Evolutionary conservation across 1,140 invertebrate genomes (phyloP).

Genomic region (Platorchestia sp.): DNA sequence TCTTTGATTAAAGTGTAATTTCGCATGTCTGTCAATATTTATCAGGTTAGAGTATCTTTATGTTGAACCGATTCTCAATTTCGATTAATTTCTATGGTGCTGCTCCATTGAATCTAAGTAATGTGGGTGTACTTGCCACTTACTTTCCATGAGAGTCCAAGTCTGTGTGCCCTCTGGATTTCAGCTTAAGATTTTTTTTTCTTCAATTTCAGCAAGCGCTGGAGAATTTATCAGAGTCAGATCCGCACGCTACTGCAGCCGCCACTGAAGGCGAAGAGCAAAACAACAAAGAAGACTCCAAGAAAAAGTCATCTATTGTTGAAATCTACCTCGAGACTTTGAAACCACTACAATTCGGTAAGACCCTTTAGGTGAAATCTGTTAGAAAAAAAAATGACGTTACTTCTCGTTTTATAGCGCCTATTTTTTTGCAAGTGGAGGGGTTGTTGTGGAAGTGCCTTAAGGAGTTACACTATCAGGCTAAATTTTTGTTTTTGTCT

Average conservation of each 20-base stretch:
- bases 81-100: too few species aligned
- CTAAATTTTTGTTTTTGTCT: not conserved
- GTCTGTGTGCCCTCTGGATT: too few species aligned
- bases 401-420: too few species aligned
- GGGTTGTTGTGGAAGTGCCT: too few species aligned
- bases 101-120: not conserved
- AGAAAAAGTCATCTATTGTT: slow-evolving; percentile 54
- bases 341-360: slow-evolving; percentile 90
- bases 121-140: not conserved
- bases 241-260: not conserved
- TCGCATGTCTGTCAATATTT: too few species aligned
- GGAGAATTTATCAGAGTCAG: not conserved
- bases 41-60: too few species aligned
- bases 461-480: not conserved
- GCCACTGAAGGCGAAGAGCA: not conserved
- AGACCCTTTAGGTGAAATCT: slow-evolving; percentile 67
- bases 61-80: too few species aligned
- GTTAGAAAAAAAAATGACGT: too few species aligned
- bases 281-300: slow-evolving; percentile 44
- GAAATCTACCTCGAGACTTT: slow-evolving; percentile 73
- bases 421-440: too few species aligned
- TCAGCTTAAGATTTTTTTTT: too few species aligned
- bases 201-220: not conserved
- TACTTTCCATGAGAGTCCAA: not conserved
- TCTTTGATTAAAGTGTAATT: not conserved